Percentiles rank a stretch among this genome's conserved stretches.
Conservation (phyloP, 2,113 vertebrate genomes). For the Sylvilagus bachmani region DNA sequence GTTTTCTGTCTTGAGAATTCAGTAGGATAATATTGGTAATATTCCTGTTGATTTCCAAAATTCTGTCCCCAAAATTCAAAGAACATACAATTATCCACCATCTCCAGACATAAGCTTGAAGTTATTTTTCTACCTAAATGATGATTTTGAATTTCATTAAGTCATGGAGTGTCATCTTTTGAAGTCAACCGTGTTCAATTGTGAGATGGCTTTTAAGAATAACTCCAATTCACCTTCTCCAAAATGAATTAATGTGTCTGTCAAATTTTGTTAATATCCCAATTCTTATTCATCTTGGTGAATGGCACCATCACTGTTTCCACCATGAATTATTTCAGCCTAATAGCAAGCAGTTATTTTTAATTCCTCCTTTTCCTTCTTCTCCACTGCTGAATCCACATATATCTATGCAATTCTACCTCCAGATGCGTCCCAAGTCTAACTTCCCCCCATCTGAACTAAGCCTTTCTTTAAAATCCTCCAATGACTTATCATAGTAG, state of each 20-base stretch:
- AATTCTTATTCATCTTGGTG: background rate
- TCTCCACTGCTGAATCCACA: background rate
- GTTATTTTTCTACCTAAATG: background rate
- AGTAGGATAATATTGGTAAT: slow-evolving; percentile 12
- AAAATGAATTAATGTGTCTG: background rate
- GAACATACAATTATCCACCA: background rate
- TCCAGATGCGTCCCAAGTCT: background rate
- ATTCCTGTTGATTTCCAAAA: background rate
- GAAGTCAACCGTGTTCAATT: slow-evolving; percentile 24
- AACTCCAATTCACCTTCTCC: background rate
- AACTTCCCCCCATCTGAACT: background rate
- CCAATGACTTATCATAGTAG: background rate
- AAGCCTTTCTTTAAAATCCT: background rate
- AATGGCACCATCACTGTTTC: background rate
- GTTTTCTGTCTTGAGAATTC: background rate
- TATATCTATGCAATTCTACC: background rate
- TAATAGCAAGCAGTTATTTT: slow-evolving; percentile 23
- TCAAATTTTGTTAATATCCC: background rate
- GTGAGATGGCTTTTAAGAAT: background rate
- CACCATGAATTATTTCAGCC: background rate
- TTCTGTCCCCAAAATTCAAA: slow-evolving; percentile 15
- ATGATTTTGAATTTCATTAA: slow-evolving; percentile 12
- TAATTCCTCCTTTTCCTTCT: background rate
- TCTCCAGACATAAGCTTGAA: background rate
- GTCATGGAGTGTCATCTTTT: background rate